Evolutionary conservation across 2,888 invertebrate species (phyloP), one percentile per base, ranked within the genome.

Genomic region (Neria commutata): DNA sequence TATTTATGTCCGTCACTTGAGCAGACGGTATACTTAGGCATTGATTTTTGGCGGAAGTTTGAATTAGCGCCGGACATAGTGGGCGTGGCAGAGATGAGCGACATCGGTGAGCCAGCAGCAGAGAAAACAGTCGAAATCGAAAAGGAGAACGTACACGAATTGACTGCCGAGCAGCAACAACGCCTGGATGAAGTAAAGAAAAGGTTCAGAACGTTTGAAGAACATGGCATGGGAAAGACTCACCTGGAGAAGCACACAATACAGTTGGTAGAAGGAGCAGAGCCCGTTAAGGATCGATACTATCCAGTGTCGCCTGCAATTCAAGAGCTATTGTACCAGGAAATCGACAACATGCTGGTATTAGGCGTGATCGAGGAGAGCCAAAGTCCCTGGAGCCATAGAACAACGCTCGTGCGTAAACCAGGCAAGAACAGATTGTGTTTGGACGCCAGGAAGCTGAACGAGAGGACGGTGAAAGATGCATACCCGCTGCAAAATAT

Each of bases 391-490:
- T 48, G 47, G 47, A 21, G 21, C 5, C 14, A 14, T 2, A 11
- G 16, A n/a, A n/a, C 6, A 10, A 29, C 23, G 5, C 16, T 50
- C 10, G 50, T 50, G 6, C 16, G 16, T 5, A 50, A 50, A 14
- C 33, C 33, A 2, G 34, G 23, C 3, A 50, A 50, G 33, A 24
- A 21, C 16, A 49, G 70, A 0, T 67, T 71, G 10, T 71, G 72
- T 37, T 58, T 75, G 1, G 73, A 74, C 46, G 70, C 62, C 25
- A 40, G 74, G 1, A 64, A 68, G 26, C 11, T 37, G 3, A 37
- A 37, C 11, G 16, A 37, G 10, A 14, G 14, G n/a, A 37, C 37
- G 4, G 16, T 37, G 4, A 10, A 37, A 10, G 37, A 37, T 17
- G 37, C 37, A 17, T 3, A 37, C 37, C 37, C 37, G 14, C n/a